phyloP scores from a whole-genome alignment of 1,140 invertebrate species.

The Samia ricini region DNA sequence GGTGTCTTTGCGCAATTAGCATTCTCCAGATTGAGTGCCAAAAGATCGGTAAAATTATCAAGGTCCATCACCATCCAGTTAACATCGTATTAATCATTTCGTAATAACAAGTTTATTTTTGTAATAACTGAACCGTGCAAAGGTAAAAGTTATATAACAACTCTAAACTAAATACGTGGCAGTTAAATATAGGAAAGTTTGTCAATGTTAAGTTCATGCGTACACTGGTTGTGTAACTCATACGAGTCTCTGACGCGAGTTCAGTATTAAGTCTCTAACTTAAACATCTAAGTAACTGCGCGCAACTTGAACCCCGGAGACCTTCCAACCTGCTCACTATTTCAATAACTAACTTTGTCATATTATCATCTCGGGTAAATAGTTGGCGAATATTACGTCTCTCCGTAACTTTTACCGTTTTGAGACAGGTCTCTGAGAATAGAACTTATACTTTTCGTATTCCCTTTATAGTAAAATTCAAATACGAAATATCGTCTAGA shows the following conservation, averaged over 20 bases:
- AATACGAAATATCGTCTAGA: background rate
- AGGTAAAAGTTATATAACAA: conserved; percentile 6
- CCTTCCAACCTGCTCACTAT: conserved; percentile 36
- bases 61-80: too few species aligned
- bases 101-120: background rate
- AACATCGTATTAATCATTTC: too few species aligned
- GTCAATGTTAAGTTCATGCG: conserved; percentile 18
- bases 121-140: background rate
- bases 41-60: too few species aligned
- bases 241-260: conserved; percentile 29
- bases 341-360: conserved; percentile 37
- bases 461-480: background rate
- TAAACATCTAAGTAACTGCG: conserved; percentile 33
- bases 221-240: conserved; percentile 21
- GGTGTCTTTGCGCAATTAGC: too few species aligned
- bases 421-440: background rate
- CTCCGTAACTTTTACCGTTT: background rate
- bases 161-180: background rate
- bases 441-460: background rate
- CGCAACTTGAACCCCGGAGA: conserved; percentile 22
- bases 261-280: conserved; percentile 31
- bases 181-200: conserved; percentile 15
- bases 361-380: conserved; percentile 26
- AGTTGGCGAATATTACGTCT: conserved; percentile 12
- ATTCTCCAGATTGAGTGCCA: too few species aligned